These are phyloP conservation scores for Bedellia somnulentella DNA, from an alignment of 2,888 invertebrate genomes.

Conservation along the genomic window DNA sequence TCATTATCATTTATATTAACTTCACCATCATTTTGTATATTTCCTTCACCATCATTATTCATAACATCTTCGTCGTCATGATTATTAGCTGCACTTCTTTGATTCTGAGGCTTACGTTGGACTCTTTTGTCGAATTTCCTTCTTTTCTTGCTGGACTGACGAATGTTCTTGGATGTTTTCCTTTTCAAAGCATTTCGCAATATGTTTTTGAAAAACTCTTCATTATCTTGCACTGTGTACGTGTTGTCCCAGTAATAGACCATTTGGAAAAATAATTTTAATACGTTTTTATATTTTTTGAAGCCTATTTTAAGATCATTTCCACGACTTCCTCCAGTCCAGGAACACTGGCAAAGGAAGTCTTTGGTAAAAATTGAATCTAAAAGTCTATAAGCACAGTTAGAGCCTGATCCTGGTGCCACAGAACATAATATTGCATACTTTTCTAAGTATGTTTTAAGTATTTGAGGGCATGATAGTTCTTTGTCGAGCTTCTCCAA, in stretches of 20 bases:
- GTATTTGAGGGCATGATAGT: not conserved
- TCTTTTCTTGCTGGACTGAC: not conserved
- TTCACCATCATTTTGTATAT: not conserved
- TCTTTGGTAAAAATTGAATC: no score
- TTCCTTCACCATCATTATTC: not conserved
- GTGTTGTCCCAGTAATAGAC: not conserved
- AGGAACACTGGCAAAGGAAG: no score
- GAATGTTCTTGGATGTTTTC: not conserved
- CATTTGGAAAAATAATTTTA: no score
- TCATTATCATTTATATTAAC: conserved; percentile 1
- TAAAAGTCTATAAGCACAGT: no score
- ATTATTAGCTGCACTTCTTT: not conserved
- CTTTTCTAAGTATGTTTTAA: no score
- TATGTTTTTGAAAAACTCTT: not conserved
- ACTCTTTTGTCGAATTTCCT: not conserved
- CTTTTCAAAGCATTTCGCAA: not conserved
- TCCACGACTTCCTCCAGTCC: no score
- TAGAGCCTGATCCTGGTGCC: no score
- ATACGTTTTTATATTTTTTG: no score
- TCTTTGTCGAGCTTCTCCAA: not conserved
- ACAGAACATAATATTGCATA: no score
- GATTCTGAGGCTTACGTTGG: not conserved
- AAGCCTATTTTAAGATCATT: no score
- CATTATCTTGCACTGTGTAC: not conserved
- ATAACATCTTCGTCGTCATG: not conserved